A percentile compares a stretch with the other conserved stretches of the same genome.
phyloP scores from a whole-genome alignment of 2,113 vertebrate species.

The Motacilla alba region DNA sequence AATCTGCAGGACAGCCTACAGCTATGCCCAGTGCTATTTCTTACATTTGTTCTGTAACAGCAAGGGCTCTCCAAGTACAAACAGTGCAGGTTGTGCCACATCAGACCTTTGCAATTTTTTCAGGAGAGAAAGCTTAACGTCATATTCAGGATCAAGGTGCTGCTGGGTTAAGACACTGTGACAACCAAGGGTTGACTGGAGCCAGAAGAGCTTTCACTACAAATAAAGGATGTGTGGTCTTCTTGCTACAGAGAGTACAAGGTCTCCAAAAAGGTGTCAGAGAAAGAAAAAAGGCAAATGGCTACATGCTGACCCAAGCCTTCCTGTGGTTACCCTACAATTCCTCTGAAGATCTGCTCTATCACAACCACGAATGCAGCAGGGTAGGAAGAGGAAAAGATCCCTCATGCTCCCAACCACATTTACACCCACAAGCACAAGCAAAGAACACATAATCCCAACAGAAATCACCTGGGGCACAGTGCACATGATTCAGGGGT shows the following conservation, averaged over 20 bases:
- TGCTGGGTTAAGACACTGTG: background rate
- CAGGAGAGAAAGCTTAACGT: background rate
- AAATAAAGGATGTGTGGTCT: background rate
- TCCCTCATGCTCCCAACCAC: background rate
- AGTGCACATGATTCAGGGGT: accelerated
- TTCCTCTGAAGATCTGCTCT: background rate
- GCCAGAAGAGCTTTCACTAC: background rate
- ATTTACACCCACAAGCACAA: background rate
- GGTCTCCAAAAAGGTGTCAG: background rate
- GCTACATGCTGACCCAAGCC: background rate
- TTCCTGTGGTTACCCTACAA: background rate
- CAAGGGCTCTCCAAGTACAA: background rate
- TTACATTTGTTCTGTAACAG: background rate
- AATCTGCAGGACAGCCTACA: background rate
- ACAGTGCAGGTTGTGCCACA: background rate
- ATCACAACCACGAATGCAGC: background rate
- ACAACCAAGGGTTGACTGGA: background rate
- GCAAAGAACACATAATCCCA: background rate
- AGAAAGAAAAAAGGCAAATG: background rate
- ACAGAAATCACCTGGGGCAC: accelerated
- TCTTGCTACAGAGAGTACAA: background rate
- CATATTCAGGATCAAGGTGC: background rate
- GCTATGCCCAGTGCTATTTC: background rate
- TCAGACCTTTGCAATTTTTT: background rate
- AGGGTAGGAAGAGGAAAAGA: background rate